Evolutionary conservation across 2,888 invertebrate genomes (phyloP), one percentile per base, ranked within the genome.

Genomic region (Sarcophaga carnaria): DNA sequence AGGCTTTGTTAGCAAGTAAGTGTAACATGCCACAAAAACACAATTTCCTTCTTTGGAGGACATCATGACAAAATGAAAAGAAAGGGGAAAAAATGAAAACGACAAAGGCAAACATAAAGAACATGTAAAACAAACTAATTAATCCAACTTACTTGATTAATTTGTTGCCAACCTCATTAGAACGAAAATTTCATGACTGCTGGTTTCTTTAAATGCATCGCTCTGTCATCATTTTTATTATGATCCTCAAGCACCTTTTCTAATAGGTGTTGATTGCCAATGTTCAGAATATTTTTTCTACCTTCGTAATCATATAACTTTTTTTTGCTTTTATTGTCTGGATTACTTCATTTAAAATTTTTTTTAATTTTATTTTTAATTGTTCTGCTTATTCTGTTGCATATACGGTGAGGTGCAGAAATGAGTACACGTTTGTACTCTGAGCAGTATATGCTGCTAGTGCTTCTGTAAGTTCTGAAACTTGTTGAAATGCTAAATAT

Each of bases 101-200:
- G 37, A 0, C 0, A 37, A 37, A 37, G 37, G 2, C 8, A 37
- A 10, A 37, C 8, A 37, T 3, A 37, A 37, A 37, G 37, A 60
- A 69, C 17, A 20, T 79, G 25, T 71, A 54, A 54, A 60, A 20
- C 27, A 59, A 37, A 85, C 81, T 79, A 82, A 75, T 82, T 82
- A 86, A 37, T 37, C 37, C 37, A 37, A 69, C 1, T 22, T 80
- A 77, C 76, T 75, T 86, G 72, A 83, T 69, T 77, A 80, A 80
- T 72, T 72, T 86, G 71, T 67, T 66, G 17, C 54, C n/a, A 60
- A 45, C 4, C 20, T 27, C 37, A 66, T 60, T 77, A 54, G 71
- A 83, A 77, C 59, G 60, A 3, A 66, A 69, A 75, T 71, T 82
- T 62, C 70, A 71, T 75, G 74, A 37, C 59, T 37, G 49, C 37